Evolutionary conservation across 2,888 invertebrate species (phyloP).

Genomic region (Archaeoteleia sp.): DNA sequence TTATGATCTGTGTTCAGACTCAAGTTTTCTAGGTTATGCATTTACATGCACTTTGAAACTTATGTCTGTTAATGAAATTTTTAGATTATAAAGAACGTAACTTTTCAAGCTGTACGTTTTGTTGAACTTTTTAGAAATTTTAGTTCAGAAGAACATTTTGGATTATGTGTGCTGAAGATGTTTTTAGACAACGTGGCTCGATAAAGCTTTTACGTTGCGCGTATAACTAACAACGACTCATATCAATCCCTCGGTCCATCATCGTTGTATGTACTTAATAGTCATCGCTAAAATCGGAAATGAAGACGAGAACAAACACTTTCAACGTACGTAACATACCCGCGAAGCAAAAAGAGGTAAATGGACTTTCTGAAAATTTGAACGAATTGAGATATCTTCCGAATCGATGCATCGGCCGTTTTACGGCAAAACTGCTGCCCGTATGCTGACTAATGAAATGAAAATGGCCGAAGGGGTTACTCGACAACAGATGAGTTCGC

Average conservation of each 20-base stretch:
- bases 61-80: slow-evolving; percentile 26
- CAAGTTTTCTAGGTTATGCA: too few species aligned
- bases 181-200: too few species aligned
- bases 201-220: too few species aligned
- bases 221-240: slow-evolving; percentile 18
- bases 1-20: too few species aligned
- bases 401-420: slow-evolving; percentile 37
- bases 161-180: too few species aligned
- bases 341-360: slow-evolving; percentile 29
- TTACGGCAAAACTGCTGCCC: slow-evolving; percentile 38
- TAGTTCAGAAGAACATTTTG: too few species aligned
- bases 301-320: slow-evolving; percentile 37
- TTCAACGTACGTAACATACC: slow-evolving; percentile 8
- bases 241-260: slow-evolving; percentile 34
- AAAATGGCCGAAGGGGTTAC: slow-evolving; percentile 57
- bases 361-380: slow-evolving; percentile 19
- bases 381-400: slow-evolving; percentile 31
- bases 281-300: slow-evolving; percentile 26
- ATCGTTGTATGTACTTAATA: slow-evolving; percentile 38
- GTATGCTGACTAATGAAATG: slow-evolving; percentile 60
- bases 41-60: not conserved
- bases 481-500: slow-evolving; percentile 53
- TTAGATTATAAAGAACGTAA: slow-evolving; percentile 5
- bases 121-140: too few species aligned
- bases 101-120: not conserved